A percentile compares a stretch with the other conserved stretches of the same genome.
Conservation (phyloP, 2,113 vertebrate species). For the Prionailurus viverrinus region DNA sequence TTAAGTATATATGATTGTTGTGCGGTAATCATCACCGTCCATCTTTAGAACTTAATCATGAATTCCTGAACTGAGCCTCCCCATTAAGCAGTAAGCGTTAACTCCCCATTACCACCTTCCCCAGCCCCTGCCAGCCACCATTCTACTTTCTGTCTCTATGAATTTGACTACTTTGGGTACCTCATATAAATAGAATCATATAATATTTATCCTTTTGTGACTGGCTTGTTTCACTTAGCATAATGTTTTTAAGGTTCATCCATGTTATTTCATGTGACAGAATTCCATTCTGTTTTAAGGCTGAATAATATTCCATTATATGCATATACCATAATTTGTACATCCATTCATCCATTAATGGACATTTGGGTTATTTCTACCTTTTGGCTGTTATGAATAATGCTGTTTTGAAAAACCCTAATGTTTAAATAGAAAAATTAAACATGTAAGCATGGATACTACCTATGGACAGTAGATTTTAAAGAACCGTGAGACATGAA, state of each 20-base stretch:
- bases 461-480: background rate
- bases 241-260: conserved; percentile 13
- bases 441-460: background rate
- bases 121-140: background rate
- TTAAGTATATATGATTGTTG: background rate
- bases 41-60: background rate
- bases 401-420: background rate
- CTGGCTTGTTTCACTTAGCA: background rate
- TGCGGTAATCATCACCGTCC: background rate
- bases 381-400: conserved; percentile 30
- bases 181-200: background rate
- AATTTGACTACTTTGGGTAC: background rate
- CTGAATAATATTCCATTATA: background rate
- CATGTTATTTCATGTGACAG: background rate
- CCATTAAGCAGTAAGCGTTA: accelerated
- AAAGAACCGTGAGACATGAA: background rate
- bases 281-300: conserved; percentile 13
- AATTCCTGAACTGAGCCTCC: background rate
- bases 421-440: background rate
- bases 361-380: background rate
- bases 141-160: background rate
- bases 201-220: background rate
- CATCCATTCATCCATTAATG: background rate
- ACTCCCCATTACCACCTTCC: too few species aligned
- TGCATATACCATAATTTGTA: background rate